Conservation (phyloP, 1,140 invertebrate species). For the Dysdera silvatica region DNA sequence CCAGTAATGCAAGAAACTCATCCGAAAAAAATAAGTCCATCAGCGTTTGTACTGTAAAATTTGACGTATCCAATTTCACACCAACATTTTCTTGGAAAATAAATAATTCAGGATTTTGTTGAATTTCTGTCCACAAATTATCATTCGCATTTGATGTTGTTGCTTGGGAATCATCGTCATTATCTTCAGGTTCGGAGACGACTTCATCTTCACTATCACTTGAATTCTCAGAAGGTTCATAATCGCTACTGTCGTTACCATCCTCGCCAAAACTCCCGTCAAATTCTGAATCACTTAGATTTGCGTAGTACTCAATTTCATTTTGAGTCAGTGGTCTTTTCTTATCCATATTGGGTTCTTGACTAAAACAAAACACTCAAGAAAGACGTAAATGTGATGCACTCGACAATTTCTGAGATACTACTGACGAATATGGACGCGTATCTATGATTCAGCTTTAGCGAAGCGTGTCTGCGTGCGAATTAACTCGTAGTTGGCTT, state of each 20-base stretch:
- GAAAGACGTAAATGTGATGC: not conserved
- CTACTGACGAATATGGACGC: conserved; percentile 3
- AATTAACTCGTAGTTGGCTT: conserved; percentile 1
- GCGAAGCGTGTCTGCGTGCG: not conserved
- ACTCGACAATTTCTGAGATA: conserved; percentile 1
- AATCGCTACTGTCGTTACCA: conserved; percentile 3
- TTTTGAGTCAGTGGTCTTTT: conserved; percentile 3
- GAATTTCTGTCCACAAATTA: not conserved
- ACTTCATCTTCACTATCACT: conserved; percentile 1
- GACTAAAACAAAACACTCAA: not conserved
- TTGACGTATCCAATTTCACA: not conserved
- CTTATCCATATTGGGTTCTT: conserved; percentile 3
- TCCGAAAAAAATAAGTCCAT: not conserved
- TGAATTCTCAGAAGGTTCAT: not conserved
- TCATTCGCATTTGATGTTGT: not conserved
- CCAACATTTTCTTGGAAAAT: not conserved
- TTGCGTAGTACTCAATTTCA: conserved; percentile 1
- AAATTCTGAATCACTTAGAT: not conserved
- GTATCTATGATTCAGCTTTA: conserved; percentile 1
- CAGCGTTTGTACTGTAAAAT: not conserved
- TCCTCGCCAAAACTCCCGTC: not conserved
- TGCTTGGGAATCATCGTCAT: not conserved
- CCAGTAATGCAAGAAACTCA: too few species aligned
- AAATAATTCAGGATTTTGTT: conserved; percentile 1
- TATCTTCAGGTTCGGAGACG: not conserved